Percentiles rank a stretch among this genome's conserved stretches.
Evolutionary conservation across 2,888 invertebrate genomes (phyloP).

Genomic region (Cancer borealis): DNA sequence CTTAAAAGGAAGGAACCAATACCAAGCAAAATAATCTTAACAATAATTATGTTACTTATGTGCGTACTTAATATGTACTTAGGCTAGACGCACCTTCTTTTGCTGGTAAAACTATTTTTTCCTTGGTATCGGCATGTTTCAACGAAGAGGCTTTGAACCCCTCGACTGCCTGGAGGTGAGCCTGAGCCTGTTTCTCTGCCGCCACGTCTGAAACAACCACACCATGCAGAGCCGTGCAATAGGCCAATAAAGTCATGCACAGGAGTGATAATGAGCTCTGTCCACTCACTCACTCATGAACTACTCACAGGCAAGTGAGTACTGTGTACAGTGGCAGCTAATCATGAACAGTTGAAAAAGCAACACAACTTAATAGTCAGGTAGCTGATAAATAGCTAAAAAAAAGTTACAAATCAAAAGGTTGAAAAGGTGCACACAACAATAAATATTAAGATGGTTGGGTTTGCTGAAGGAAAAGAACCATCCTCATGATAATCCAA

Average conservation of each 20-base stretch:
- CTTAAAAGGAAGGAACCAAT: neutral
- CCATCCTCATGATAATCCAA: neutral
- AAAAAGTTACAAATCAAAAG: constrained; percentile 11
- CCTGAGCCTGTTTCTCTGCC: constrained; percentile 73
- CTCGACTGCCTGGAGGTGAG: constrained; percentile 83
- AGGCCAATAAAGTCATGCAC: constrained; percentile 36
- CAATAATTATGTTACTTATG: neutral
- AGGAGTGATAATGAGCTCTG: neutral
- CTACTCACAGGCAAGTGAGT: neutral
- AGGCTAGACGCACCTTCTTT: constrained; percentile 88
- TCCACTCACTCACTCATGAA: neutral
- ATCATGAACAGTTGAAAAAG: neutral
- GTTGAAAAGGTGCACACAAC: neutral
- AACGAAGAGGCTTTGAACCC: constrained; percentile 93
- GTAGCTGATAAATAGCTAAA: neutral
- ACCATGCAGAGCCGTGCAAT: constrained; percentile 65
- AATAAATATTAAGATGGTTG: neutral
- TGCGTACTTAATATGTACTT: neutral
- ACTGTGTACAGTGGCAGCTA: neutral
- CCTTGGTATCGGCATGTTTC: constrained; percentile 92
- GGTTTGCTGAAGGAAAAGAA: neutral
- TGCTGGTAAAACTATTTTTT: constrained; percentile 95
- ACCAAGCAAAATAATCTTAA: neutral
- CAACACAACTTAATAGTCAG: constrained; percentile 11
- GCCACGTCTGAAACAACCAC: constrained; percentile 76